Conservation (phyloP, 2,797 vertebrate species). For the Anabas testudineus region DNA sequence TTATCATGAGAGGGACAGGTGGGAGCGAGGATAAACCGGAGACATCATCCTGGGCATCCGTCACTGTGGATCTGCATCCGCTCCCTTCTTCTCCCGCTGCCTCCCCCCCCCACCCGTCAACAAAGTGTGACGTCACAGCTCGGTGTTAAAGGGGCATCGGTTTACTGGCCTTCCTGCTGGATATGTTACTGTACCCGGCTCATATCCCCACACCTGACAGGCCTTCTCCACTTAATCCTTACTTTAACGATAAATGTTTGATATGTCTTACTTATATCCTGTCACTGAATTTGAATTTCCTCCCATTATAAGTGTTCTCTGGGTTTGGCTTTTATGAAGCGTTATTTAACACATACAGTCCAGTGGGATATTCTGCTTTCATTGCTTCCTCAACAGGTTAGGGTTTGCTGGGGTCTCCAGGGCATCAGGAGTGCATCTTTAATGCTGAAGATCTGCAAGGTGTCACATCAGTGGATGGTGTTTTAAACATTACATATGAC, state of each 20-base stretch:
- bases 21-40: constrained; percentile 26
- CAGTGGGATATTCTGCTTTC: not conserved
- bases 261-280: not conserved
- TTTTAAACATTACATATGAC: constrained; percentile 7
- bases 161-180: not conserved
- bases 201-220: not conserved
- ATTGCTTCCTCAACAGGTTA: not conserved
- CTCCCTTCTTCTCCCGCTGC: constrained; percentile 63
- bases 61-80: constrained; percentile 47
- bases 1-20: constrained; percentile 64
- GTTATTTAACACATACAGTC: not conserved
- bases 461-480: constrained; percentile 27
- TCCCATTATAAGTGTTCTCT: not conserved
- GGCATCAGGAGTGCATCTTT: constrained; percentile 9
- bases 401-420: too few species aligned
- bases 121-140: constrained; percentile 81
- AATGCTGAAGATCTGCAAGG: constrained; percentile 1
- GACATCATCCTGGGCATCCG: constrained; percentile 71
- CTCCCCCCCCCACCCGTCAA: constrained; percentile 64
- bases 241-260: not conserved
- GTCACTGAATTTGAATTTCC: not conserved
- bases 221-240: not conserved
- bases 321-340: not conserved
- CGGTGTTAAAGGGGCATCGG: constrained; percentile 79
- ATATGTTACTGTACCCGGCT: not conserved